Evolutionary conservation across 2,797 vertebrate genomes (phyloP).

Genomic region (Sebastes melanostomus): DNA sequence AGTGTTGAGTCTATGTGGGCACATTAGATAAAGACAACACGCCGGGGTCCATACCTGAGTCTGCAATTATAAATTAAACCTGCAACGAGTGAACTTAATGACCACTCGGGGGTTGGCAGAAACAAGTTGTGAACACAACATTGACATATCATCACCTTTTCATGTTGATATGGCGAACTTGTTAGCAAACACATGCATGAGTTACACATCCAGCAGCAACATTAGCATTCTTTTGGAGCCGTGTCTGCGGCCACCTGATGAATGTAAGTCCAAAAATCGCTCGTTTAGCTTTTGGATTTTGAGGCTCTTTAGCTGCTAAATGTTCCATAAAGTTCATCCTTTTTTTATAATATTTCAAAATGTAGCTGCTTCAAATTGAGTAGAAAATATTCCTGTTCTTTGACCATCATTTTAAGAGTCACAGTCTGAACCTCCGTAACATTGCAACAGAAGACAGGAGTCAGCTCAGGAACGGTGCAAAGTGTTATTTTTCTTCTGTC

Average conservation of each 20-base stretch:
- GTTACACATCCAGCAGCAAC: background rate
- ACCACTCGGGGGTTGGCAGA: background rate
- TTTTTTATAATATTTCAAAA: background rate
- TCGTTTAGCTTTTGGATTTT: background rate
- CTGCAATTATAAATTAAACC: background rate
- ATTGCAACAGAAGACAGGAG: constrained; percentile 13
- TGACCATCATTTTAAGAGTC: background rate
- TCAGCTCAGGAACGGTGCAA: background rate
- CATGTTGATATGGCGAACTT: background rate
- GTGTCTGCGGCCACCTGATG: background rate
- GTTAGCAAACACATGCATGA: too few relatives aligned
- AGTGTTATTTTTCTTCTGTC: constrained; percentile 9
- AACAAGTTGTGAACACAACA: background rate
- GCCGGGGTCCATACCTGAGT: background rate
- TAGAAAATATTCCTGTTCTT: background rate
- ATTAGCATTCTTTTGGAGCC: background rate
- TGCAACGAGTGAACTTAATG: background rate
- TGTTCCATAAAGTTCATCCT: background rate
- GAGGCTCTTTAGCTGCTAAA: background rate
- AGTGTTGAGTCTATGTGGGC: background rate
- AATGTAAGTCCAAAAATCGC: background rate
- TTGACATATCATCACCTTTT: too few relatives aligned
- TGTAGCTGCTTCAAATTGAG: background rate
- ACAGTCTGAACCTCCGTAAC: background rate
- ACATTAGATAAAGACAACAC: background rate